Evolutionary conservation across 2,888 invertebrate genomes (phyloP).

Genomic region (Dolomedes plantarius): DNA sequence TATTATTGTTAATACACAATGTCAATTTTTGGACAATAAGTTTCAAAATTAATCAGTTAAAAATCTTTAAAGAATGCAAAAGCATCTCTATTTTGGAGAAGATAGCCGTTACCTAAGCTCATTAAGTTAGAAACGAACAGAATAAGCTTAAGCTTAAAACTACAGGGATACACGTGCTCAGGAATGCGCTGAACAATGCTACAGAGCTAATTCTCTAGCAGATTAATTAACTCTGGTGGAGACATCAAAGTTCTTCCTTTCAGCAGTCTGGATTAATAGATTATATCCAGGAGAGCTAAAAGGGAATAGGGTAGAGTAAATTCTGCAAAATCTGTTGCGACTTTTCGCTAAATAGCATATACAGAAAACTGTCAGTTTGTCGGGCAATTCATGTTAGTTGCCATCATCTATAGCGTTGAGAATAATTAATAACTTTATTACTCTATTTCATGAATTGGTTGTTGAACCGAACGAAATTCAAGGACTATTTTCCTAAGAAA

Average conservation of each 20-base stretch:
- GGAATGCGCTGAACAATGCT: neutral
- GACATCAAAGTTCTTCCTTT: constrained; percentile 27
- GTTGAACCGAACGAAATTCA: too few species aligned
- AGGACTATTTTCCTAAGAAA: too few species aligned
- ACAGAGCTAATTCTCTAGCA: constrained; percentile 6
- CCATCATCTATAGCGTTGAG: too few species aligned
- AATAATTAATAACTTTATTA: too few species aligned
- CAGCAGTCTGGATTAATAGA: constrained; percentile 15
- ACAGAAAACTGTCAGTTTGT: constrained; percentile 5
- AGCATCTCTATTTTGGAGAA: neutral
- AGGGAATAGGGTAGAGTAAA: neutral
- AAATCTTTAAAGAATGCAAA: neutral
- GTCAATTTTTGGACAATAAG: too few species aligned
- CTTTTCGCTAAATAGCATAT: neutral
- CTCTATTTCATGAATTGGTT: too few species aligned
- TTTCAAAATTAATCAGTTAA: neutral
- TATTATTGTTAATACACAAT: too few species aligned
- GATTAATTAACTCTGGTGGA: constrained; percentile 16
- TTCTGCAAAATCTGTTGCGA: neutral
- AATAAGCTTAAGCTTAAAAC: constrained; percentile 5
- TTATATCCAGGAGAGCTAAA: neutral
- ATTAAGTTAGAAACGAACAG: neutral
- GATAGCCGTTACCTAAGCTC: neutral
- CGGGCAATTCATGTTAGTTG: neutral
- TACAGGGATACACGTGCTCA: neutral